Conservation (phyloP, 1,140 invertebrate species). For the Euschistus heros region DNA sequence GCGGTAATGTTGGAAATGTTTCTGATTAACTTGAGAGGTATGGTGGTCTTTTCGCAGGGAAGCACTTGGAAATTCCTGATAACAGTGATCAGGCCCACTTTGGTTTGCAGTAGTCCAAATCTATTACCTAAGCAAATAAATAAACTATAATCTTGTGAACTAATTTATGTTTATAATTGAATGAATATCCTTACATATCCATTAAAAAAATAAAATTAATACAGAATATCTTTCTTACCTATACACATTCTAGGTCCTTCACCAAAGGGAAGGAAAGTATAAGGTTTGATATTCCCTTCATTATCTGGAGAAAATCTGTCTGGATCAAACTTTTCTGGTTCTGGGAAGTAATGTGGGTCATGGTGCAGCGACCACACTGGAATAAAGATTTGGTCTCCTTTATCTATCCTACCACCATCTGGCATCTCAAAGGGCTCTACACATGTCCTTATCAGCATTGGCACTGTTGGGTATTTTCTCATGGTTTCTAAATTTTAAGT, state of each 20-base stretch:
- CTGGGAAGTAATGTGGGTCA: conserved; percentile 33
- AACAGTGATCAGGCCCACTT: no score
- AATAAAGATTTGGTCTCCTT: conserved; percentile 34
- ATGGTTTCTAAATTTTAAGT: conserved; percentile 38
- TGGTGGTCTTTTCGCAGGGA: no score
- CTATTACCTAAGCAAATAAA: no score
- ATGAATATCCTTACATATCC: no score
- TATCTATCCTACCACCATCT: conserved; percentile 26
- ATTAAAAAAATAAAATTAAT: no score
- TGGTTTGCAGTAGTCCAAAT: no score
- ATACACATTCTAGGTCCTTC: conserved; percentile 66
- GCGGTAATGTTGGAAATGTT: no score
- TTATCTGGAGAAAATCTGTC: conserved; percentile 33
- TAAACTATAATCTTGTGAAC: no score
- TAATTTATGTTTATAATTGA: no score
- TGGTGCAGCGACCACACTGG: conserved; percentile 37
- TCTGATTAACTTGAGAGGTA: no score
- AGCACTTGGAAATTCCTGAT: no score
- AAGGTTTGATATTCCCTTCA: conserved; percentile 31
- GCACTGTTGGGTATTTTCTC: conserved; percentile 43
- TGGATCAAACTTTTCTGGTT: conserved; percentile 37
- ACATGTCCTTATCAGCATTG: conserved; percentile 38
- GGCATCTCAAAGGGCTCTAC: conserved; percentile 36
- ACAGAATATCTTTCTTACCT: conserved; percentile 36
- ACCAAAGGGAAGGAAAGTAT: conserved; percentile 62